Evolutionary conservation across 2,797 vertebrate genomes (phyloP).

Genomic region (Chelon auratus): DNA sequence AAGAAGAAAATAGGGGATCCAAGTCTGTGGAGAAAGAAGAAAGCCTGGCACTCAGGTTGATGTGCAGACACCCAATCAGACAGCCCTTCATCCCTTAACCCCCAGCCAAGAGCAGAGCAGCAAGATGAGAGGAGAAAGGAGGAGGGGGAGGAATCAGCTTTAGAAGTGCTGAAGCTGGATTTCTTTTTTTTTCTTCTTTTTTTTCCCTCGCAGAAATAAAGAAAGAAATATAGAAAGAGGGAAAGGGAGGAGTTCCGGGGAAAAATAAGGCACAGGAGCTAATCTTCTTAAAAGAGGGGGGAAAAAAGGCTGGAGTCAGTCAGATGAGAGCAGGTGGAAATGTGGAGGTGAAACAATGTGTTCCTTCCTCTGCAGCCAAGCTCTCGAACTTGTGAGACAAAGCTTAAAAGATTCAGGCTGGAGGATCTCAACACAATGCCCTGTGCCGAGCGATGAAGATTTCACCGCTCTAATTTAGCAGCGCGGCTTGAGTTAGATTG

Average conservation of each 20-base stretch:
- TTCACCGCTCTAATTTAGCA: slow-evolving; percentile 41
- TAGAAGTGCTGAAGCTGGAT: slow-evolving; percentile 71
- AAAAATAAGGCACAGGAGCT: slow-evolving; percentile 37
- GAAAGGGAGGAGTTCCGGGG: slow-evolving; percentile 36
- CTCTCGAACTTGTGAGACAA: slow-evolving; percentile 49
- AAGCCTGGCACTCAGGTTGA: slow-evolving; percentile 54
- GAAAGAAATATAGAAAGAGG: slow-evolving; percentile 35
- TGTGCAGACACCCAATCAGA: slow-evolving; percentile 68
- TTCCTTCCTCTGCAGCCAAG: slow-evolving; percentile 25
- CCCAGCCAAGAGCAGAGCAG: slow-evolving; percentile 53
- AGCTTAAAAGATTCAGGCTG: slow-evolving; percentile 53
- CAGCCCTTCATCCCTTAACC: slow-evolving; percentile 70
- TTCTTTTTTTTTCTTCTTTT: slow-evolving; percentile 39
- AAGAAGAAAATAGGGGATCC: slow-evolving; percentile 24
- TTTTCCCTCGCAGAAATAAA: neutral
- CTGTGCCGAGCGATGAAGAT: slow-evolving; percentile 26
- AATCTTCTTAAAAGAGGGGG: slow-evolving; percentile 63
- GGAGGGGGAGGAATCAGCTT: slow-evolving; percentile 49
- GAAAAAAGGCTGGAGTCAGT: slow-evolving; percentile 59
- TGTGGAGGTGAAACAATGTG: slow-evolving; percentile 52
- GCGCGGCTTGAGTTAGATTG: slow-evolving; percentile 41
- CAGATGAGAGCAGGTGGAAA: slow-evolving; percentile 56
- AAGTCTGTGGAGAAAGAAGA: slow-evolving; percentile 42
- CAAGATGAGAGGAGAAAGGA: slow-evolving; percentile 55
- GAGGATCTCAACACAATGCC: slow-evolving; percentile 47